phyloP scores from a whole-genome alignment of 2,888 invertebrate species.

The Flexamia atlantica region DNA sequence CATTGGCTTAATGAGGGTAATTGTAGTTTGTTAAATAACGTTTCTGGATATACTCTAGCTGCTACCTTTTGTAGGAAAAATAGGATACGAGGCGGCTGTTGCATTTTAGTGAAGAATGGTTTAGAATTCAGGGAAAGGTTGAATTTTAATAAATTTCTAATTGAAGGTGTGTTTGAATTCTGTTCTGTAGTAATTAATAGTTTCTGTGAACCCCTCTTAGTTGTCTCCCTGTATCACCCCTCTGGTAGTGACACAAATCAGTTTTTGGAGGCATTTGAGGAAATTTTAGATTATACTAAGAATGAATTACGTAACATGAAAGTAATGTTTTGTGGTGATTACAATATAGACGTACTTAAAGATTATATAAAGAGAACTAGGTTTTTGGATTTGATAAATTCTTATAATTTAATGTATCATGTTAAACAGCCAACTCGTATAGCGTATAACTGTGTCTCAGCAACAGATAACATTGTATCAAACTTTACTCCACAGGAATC shows the following conservation, averaged over 20 bases:
- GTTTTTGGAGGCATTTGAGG: background rate
- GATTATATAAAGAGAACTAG: background rate
- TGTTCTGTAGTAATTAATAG: background rate
- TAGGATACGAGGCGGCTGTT: background rate
- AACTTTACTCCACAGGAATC: background rate
- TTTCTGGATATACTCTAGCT: background rate
- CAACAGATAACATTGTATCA: background rate
- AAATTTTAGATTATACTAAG: background rate
- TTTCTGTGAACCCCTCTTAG: background rate
- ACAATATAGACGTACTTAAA: background rate
- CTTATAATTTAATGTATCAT: background rate
- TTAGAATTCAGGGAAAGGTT: background rate
- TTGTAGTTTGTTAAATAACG: background rate
- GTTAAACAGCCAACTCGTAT: background rate
- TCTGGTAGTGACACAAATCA: constrained; percentile 18
- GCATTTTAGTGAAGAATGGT: background rate
- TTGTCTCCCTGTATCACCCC: background rate
- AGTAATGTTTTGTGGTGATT: background rate
- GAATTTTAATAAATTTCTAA: background rate
- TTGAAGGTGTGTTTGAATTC: constrained; percentile 8
- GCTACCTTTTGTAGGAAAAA: background rate
- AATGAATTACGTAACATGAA: background rate
- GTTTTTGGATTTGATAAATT: background rate
- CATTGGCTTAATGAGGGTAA: background rate
- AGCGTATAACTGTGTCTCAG: background rate